phyloP scores from a whole-genome alignment of 2,888 invertebrate species.

The Ormia ochracea region DNA sequence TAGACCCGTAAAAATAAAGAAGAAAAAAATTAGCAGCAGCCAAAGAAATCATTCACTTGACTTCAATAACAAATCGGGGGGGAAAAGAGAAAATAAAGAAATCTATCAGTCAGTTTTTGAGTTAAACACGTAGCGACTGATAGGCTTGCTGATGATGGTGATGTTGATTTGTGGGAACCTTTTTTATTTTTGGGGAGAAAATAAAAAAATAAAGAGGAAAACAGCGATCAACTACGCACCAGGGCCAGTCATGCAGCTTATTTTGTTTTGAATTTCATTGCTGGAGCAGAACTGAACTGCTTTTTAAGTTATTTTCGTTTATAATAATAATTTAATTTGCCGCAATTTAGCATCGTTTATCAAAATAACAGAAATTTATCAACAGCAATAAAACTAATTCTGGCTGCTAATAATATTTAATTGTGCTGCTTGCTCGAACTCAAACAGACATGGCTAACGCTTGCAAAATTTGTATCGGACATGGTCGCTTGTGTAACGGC shows the following conservation, averaged over 20 bases:
- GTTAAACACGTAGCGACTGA: constrained; percentile 35
- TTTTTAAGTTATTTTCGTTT: background rate
- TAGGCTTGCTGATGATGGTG: background rate
- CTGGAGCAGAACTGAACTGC: background rate
- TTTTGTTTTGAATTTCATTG: background rate
- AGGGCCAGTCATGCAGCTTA: constrained; percentile 31
- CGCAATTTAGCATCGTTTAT: constrained; percentile 76
- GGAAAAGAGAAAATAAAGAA: constrained; percentile 30
- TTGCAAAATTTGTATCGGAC: background rate
- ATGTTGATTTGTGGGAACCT: constrained; percentile 51
- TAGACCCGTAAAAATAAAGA: constrained; percentile 19
- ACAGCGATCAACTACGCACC: background rate
- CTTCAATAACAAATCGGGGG: constrained; percentile 58
- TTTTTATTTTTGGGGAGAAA: too few species aligned
- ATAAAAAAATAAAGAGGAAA: background rate
- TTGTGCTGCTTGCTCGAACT: background rate
- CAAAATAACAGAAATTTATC: constrained; percentile 63
- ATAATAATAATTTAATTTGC: constrained; percentile 75
- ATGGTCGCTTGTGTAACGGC: background rate
- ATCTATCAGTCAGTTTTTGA: constrained; percentile 54
- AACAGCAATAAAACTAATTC: constrained; percentile 61
- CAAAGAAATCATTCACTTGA: constrained; percentile 33
- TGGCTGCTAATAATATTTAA: constrained; percentile 22
- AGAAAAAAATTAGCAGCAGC: background rate
- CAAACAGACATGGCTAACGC: background rate